Conservation (phyloP, 2,113 vertebrate genomes). For the Pseudorhombus dupliciocellatus region DNA sequence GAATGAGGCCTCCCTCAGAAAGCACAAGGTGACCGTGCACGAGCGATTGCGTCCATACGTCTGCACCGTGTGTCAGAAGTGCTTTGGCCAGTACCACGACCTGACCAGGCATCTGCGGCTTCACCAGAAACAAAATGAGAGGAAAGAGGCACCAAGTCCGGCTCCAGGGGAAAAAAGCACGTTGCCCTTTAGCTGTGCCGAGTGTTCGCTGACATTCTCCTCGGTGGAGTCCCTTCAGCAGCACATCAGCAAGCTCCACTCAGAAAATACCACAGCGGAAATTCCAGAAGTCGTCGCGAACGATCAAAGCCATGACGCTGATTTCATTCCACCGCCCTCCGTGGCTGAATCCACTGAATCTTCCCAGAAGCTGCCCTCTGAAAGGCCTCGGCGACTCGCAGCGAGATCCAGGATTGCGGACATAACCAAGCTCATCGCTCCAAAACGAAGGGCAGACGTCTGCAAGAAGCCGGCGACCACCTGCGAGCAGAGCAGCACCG, state of each 20-base stretch:
- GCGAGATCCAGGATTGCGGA: conserved; percentile 61
- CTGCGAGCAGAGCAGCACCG: not conserved
- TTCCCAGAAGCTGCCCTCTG: not conserved
- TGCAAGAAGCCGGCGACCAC: conserved; percentile 2
- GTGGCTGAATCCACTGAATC: not conserved
- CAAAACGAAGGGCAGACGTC: conserved; percentile 40
- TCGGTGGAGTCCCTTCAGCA: conserved; percentile 55
- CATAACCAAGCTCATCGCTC: conserved; percentile 66
- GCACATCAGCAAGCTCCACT: conserved; percentile 50
- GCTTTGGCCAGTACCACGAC: conserved; percentile 69
- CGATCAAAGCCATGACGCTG: conserved; percentile 13
- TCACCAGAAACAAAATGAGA: conserved; percentile 40
- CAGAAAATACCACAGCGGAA: conserved; percentile 9
- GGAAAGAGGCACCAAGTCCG: fast-evolving
- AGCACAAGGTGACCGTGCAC: conserved; percentile 53
- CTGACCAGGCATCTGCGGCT: conserved; percentile 61
- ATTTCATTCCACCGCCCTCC: conserved; percentile 12
- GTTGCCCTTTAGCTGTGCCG: conserved; percentile 49
- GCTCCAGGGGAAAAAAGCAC: not conserved
- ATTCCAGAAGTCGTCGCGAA: not conserved
- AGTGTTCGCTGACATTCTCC: conserved; percentile 41
- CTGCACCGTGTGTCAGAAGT: conserved; percentile 66
- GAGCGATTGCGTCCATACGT: conserved; percentile 64
- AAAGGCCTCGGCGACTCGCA: conserved; percentile 63
- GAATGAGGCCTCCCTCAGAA: conserved; percentile 32